Percentiles rank a stretch among this genome's conserved stretches.
These are phyloP conservation scores for Pollenia amentaria DNA, from an alignment of 2,888 invertebrate genomes.

Conservation along the genomic window DNA sequence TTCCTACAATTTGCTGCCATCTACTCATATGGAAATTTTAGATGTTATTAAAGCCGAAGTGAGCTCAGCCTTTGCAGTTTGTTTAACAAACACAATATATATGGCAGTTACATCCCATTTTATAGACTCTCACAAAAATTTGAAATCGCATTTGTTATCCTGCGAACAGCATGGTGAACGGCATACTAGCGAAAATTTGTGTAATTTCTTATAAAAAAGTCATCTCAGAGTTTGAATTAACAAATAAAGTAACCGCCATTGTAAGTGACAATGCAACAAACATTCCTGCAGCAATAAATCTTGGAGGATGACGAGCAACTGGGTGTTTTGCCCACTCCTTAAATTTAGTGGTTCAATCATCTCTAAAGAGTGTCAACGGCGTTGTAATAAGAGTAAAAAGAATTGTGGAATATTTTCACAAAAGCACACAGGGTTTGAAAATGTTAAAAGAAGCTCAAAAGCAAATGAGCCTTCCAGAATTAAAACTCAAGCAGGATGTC, in stretches of 20 bases:
- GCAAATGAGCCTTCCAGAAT: not conserved
- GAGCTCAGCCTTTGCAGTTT: constrained; percentile 15
- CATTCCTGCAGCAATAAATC: constrained; percentile 47
- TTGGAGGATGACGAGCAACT: constrained; percentile 43
- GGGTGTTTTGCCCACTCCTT: constrained; percentile 60
- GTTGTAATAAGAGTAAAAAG: too few species aligned
- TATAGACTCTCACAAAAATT: constrained; percentile 35
- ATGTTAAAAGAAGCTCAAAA: not conserved
- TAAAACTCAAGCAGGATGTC: constrained; percentile 30
- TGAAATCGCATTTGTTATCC: constrained; percentile 44
- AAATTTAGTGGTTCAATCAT: too few species aligned
- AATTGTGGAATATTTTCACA: too few species aligned
- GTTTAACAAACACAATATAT: constrained; percentile 31
- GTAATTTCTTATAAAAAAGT: constrained; percentile 11
- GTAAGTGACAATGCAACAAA: constrained; percentile 65
- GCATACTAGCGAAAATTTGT: constrained; percentile 33
- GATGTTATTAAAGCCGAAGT: not conserved
- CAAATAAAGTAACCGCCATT: constrained; percentile 43
- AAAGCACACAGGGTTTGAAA: not conserved
- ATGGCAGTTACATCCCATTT: constrained; percentile 63
- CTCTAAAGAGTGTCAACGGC: too few species aligned
- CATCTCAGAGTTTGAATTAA: constrained; percentile 27
- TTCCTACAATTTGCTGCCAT: not conserved
- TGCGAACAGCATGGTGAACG: too few species aligned
- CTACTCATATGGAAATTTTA: not conserved